Conservation (phyloP, 2,113 vertebrate species). For the Dasyurus viverrinus region DNA sequence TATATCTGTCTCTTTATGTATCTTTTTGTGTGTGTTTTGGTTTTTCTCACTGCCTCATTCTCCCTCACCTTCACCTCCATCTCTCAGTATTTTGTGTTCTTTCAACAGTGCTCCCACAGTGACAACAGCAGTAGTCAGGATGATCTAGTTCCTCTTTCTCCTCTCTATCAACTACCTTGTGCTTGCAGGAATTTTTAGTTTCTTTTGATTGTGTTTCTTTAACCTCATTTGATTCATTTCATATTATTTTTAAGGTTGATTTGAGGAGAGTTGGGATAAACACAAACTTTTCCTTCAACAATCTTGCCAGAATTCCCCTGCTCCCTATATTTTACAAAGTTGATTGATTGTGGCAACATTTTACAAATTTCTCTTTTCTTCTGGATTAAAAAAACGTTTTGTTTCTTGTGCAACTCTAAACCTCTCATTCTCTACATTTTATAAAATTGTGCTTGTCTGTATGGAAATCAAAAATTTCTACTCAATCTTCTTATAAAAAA, state of each 20-base stretch:
- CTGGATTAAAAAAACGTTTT: neutral
- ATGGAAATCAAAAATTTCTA: neutral
- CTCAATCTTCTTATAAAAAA: neutral
- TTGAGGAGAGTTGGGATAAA: neutral
- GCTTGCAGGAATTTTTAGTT: neutral
- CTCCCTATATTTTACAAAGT: neutral
- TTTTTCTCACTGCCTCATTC: neutral
- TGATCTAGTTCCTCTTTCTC: neutral
- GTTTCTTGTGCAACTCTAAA: neutral
- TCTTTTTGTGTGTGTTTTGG: no score
- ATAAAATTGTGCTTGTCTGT: neutral
- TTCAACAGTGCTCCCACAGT: neutral
- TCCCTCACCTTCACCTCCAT: no score
- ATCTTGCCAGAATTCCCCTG: neutral
- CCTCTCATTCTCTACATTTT: neutral
- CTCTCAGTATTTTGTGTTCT: no score
- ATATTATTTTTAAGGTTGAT: neutral
- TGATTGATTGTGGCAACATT: neutral
- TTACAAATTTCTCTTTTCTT: neutral
- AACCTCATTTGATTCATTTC: neutral
- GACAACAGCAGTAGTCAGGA: neutral
- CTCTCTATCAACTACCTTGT: neutral
- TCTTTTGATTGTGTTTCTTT: neutral
- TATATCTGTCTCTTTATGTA: no score
- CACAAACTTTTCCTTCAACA: neutral